Base-by-base conservation (phyloP, 2,113 vertebrate genomes). In the Phocoena sinus region DNA sequence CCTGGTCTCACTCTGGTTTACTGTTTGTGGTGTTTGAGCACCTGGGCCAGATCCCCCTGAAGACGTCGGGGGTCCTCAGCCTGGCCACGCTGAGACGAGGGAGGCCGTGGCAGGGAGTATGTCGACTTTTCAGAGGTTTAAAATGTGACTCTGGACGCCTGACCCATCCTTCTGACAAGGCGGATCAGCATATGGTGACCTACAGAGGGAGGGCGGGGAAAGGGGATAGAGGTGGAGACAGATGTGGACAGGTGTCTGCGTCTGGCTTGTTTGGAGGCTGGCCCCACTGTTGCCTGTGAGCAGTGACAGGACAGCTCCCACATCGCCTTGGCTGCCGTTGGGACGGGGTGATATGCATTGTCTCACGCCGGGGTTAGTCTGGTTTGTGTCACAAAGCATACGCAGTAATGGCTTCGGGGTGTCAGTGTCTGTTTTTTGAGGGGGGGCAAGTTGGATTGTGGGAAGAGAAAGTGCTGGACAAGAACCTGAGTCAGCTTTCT, bases 391-490 rank as follows among this genome's bases (percentile, higher is more conserved):
- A 36, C 67, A 67, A 41, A 76, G 20, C 44, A 28, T 11, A 26
- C 8, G 28, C 20, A 53, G 20, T 36, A 38, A 9, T 83, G 44
- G n/a, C 41, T 80, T 62, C 5, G 65, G 47, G 17, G 41, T 73
- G 13, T 84, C 21, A 80, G 15, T 84, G 31, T 44, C 62, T 93
- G 41, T n/a, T 44, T 79, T 87, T 73, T 26, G 17, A 62, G 73
- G 23, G 4, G 31, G 31, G 38, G 13, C 26, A 53, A 14, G 12
- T 41, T 96, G 91, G n/a, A 76, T 17, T 80, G 20, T 70, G 41
- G 93, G 50, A 83, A 71, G 93, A 36, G 62, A 76, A 95, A 88
- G 33, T 71, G 33, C 83, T 63, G 21, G 44, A 21, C 21, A 4
- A 85, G 74, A 90, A 62, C 25, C 56, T 20, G 6, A 23, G 4